Evolutionary conservation across 2,888 invertebrate genomes (phyloP), one percentile per base, ranked within the genome.

Genomic region (Auanema sp.): DNA sequence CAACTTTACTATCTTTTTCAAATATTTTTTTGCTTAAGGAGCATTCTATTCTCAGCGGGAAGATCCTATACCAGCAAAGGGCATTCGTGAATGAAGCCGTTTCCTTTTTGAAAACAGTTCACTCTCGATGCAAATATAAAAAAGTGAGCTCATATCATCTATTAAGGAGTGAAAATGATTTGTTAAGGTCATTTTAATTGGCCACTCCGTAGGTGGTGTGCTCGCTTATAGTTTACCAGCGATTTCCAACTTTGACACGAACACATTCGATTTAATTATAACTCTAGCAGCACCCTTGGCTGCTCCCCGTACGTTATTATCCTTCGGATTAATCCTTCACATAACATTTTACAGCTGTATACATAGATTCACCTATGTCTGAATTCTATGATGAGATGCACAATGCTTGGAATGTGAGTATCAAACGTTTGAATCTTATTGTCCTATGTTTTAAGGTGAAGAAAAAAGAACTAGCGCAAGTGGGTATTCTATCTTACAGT

Each of bases 21-120:
- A 1, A 16, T 55, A 18, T 11, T 63, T 21, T 49, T 14, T 42
- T 3, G 2, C 55, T 52, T 51, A 67, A 84, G 84, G 94, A 96
- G 84, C 87, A 91, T 59, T 92, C 92, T 43, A 95, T 90, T 0
- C 79, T 95, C 25, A 92, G 90, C 86, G 95, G 95, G 59, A 91
- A 91, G 61, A 89, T 91, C 51, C 86, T 96, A 16, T 86, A 89
- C 69, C 89, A 89, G 56, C 92, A 95, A 86, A 89, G 90, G 52
- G 84, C 88, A 25, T 92, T 89, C 86, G 89, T 90, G 40, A 47
- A 47, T 18, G 47, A 52, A 41, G n/a, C 52, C 1, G 25, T n/a
- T 41, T 18, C 47, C 16, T 47, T 47, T 5, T 18, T 47, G 47
- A 21, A 16, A 18, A 16, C 16, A 5, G 47, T 47, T 10, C 16